Percentiles rank a stretch among this genome's conserved stretches.
Evolutionary conservation across 2,113 vertebrate species (phyloP).

Genomic region (Sciurus niger): DNA sequence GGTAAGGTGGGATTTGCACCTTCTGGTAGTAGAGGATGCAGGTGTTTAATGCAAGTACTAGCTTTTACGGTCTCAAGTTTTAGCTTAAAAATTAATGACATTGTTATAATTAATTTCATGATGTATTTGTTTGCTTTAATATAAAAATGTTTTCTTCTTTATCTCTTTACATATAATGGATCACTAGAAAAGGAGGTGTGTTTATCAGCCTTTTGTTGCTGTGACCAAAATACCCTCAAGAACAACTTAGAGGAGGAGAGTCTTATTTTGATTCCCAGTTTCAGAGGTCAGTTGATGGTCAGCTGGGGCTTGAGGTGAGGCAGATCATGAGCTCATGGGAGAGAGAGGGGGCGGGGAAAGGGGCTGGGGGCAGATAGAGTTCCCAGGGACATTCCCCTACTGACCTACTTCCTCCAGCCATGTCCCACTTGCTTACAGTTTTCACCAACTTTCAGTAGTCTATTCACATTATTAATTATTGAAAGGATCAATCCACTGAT

Average conservation of each 20-base stretch:
- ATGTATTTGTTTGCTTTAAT: not conserved
- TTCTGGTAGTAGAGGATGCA: not conserved
- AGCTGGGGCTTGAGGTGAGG: not conserved
- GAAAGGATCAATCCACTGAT: not conserved
- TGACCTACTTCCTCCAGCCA: not conserved
- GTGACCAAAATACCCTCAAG: not conserved
- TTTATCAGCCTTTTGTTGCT: not conserved
- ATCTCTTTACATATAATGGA: not conserved
- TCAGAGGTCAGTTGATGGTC: not conserved
- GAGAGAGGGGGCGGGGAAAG: too few relatives aligned
- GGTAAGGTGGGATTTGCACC: not conserved
- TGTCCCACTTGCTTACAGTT: not conserved
- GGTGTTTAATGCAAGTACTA: not conserved
- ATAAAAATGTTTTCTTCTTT: conserved; percentile 10
- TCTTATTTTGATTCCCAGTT: not conserved
- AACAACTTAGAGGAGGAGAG: not conserved
- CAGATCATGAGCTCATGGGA: not conserved
- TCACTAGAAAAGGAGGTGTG: not conserved
- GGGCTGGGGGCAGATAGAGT: not conserved
- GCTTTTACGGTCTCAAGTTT: conserved; percentile 40
- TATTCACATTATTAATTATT: not conserved
- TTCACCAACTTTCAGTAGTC: not conserved
- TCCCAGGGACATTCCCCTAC: not conserved
- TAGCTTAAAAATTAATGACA: not conserved
- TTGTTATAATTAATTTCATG: not conserved